phyloP scores from a whole-genome alignment of 2,888 invertebrate genomes.

The Mechanitis messenoides region DNA sequence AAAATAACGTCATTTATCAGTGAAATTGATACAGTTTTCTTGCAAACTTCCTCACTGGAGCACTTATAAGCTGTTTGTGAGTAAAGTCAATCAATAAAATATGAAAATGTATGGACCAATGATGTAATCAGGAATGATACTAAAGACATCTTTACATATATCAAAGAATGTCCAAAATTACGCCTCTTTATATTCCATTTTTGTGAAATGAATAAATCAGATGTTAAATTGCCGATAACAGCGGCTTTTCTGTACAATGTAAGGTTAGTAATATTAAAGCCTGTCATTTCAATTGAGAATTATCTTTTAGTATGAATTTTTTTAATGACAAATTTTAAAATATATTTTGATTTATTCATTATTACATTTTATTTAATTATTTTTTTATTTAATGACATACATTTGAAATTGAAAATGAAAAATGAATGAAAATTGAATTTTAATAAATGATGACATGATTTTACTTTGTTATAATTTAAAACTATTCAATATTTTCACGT shows the following conservation, averaged over 20 bases:
- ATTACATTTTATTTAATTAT: too few relatives aligned
- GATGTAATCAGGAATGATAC: conserved; percentile 37
- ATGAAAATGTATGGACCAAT: conserved; percentile 43
- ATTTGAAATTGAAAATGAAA: too few relatives aligned
- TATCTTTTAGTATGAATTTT: neutral
- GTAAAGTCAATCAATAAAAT: conserved; percentile 43
- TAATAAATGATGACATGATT: too few relatives aligned
- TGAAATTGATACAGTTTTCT: conserved; percentile 23
- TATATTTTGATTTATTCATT: too few relatives aligned
- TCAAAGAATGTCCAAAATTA: conserved; percentile 17
- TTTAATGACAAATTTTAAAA: too few relatives aligned
- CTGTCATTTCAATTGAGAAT: conserved; percentile 1
- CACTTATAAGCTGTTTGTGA: conserved; percentile 43
- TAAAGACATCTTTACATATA: conserved; percentile 47
- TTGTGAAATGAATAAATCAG: conserved; percentile 17
- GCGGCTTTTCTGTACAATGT: conserved; percentile 1
- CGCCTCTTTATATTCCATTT: conserved; percentile 21
- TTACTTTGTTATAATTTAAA: too few relatives aligned
- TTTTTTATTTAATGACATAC: too few relatives aligned
- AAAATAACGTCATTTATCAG: conserved; percentile 12
- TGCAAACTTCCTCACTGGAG: conserved; percentile 34
- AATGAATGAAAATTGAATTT: too few relatives aligned
- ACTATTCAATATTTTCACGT: too few relatives aligned
- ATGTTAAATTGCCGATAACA: conserved; percentile 16
- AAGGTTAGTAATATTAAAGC: conserved; percentile 1